These are phyloP conservation scores for Cyrtorhinus lividipennis DNA, from an alignment of 1,140 invertebrate species.

Conservation along the genomic window DNA sequence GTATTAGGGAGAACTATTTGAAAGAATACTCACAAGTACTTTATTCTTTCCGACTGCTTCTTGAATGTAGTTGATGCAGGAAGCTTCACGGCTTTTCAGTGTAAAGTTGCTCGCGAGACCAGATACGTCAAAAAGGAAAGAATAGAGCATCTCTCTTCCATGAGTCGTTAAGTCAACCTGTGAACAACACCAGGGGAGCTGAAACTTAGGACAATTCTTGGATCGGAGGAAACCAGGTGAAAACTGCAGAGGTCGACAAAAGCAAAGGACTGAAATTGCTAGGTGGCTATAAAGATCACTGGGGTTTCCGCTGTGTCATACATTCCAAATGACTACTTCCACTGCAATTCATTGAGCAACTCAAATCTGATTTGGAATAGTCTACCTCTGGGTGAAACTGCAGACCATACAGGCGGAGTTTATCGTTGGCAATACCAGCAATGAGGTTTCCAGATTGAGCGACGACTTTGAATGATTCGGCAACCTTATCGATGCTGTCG, in stretches of 20 bases:
- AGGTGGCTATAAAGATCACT: no score
- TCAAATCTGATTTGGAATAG: no score
- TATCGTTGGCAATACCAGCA: conserved; percentile 84
- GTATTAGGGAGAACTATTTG: neutral
- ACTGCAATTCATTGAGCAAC: no score
- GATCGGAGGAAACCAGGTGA: neutral
- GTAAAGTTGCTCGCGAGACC: conserved; percentile 79
- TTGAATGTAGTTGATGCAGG: conserved; percentile 87
- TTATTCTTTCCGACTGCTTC: conserved; percentile 81
- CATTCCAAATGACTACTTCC: no score
- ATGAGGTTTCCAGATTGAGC: conserved; percentile 72
- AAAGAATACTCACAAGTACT: conserved; percentile 61
- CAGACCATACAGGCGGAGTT: conserved; percentile 82
- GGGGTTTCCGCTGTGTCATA: no score
- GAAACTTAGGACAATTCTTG: no score
- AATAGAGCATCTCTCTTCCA: conserved; percentile 81
- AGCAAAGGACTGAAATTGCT: no score
- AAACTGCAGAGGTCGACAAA: neutral
- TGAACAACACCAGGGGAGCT: neutral
- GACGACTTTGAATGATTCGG: conserved; percentile 67
- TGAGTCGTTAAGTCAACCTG: conserved; percentile 83
- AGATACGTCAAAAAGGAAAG: conserved; percentile 87
- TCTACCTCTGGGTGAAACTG: conserved; percentile 94
- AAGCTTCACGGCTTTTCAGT: conserved; percentile 69
- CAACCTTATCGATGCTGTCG: conserved; percentile 84